Percentiles rank a stretch among this genome's conserved stretches.
Conservation (phyloP, 2,888 invertebrate species). For the Heteromurus nitidus region DNA sequence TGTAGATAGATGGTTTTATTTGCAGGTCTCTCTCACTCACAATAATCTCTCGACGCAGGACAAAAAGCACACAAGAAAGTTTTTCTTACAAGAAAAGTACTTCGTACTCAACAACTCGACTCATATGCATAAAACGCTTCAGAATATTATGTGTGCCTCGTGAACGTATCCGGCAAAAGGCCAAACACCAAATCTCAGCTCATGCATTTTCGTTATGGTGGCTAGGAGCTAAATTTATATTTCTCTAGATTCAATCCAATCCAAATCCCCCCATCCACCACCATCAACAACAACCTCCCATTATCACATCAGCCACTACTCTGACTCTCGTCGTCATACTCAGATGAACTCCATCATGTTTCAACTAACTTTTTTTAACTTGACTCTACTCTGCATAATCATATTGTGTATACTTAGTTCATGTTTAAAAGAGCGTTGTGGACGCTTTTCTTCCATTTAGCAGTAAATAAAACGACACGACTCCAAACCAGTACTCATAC, state of each 20-base stretch:
- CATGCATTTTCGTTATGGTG: background rate
- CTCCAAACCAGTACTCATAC: too few relatives aligned
- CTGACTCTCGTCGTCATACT: constrained; percentile 8
- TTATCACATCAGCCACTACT: background rate
- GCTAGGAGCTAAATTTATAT: constrained; percentile 45
- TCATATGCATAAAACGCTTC: too few relatives aligned
- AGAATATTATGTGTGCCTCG: too few relatives aligned
- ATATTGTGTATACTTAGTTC: constrained; percentile 3
- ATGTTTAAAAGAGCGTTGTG: too few relatives aligned
- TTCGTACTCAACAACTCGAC: too few relatives aligned
- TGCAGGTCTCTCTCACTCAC: background rate
- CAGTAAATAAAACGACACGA: too few relatives aligned
- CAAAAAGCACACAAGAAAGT: constrained; percentile 11
- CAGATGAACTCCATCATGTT: constrained; percentile 3
- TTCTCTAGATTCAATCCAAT: constrained; percentile 52
- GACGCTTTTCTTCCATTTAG: too few relatives aligned
- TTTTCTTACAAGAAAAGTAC: constrained; percentile 7
- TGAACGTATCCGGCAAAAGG: constrained; percentile 53
- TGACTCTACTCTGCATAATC: too few relatives aligned
- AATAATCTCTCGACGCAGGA: background rate
- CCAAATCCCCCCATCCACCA: constrained; percentile 11
- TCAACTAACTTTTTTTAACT: too few relatives aligned
- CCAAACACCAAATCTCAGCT: constrained; percentile 21
- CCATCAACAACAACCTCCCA: too few relatives aligned
- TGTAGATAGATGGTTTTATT: too few relatives aligned